Conservation (phyloP, 2,113 vertebrate species). For the Himantopus leucocephalus region DNA sequence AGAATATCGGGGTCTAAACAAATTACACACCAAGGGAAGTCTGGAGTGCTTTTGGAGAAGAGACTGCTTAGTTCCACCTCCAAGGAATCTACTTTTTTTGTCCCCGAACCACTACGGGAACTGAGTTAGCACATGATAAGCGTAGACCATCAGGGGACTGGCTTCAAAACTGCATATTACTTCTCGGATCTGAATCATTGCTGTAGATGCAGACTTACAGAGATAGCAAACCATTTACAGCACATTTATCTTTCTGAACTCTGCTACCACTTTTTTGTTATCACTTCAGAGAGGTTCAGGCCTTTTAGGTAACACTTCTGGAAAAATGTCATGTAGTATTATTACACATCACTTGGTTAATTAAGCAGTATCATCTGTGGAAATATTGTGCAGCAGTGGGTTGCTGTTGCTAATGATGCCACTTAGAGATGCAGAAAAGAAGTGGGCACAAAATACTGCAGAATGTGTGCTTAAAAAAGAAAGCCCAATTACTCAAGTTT, state of each 20-base stretch:
- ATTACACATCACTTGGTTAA: conserved; percentile 23
- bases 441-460: background rate
- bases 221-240: background rate
- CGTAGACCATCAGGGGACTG: background rate
- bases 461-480: background rate
- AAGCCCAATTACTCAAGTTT: background rate
- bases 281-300: background rate
- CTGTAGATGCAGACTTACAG: background rate
- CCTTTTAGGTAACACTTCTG: background rate
- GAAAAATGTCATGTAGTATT: background rate
- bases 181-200: background rate
- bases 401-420: background rate
- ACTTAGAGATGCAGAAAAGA: background rate
- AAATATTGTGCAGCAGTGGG: background rate
- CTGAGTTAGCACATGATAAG: background rate
- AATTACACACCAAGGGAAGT: background rate
- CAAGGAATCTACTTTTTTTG: background rate
- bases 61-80: background rate
- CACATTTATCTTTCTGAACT: background rate
- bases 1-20: background rate
- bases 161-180: background rate
- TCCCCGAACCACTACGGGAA: background rate
- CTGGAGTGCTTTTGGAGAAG: background rate
- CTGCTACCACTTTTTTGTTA: background rate
- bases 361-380: background rate